Evolutionary conservation across 2,113 vertebrate genomes (phyloP).

Genomic region (Budorcas taxicolor): DNA sequence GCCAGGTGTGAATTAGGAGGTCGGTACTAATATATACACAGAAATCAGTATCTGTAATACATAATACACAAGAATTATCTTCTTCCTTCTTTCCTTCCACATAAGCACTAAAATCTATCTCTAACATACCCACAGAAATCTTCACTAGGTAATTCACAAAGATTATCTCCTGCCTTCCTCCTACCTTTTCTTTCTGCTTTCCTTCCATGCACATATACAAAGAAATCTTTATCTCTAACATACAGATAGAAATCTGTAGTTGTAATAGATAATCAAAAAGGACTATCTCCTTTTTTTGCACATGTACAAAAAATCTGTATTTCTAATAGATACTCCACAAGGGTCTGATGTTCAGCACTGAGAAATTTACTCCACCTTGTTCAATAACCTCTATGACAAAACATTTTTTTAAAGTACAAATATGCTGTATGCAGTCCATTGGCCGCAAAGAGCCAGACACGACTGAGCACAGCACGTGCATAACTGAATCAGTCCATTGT

Average conservation of each 20-base stretch:
- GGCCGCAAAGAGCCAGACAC: accelerated
- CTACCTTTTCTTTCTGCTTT: neutral
- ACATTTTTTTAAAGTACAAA: neutral
- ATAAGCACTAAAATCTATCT: neutral
- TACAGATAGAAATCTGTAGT: neutral
- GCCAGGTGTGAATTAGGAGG: neutral
- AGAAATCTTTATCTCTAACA: neutral
- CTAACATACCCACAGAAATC: neutral
- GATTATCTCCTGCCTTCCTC: neutral
- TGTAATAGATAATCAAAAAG: neutral
- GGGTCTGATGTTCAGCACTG: neutral
- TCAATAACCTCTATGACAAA: neutral
- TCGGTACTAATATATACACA: neutral
- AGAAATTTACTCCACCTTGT: neutral
- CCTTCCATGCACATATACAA: neutral
- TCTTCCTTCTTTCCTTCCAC: neutral
- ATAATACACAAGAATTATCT: neutral
- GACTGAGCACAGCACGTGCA: neutral
- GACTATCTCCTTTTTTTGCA: neutral
- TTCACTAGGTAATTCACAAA: neutral
- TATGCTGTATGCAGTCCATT: neutral
- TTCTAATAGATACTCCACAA: neutral
- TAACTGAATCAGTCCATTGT: neutral
- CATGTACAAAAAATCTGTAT: neutral
- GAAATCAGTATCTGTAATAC: neutral